Conservation (phyloP, 1,140 invertebrate genomes). For the Magallana angulata region DNA sequence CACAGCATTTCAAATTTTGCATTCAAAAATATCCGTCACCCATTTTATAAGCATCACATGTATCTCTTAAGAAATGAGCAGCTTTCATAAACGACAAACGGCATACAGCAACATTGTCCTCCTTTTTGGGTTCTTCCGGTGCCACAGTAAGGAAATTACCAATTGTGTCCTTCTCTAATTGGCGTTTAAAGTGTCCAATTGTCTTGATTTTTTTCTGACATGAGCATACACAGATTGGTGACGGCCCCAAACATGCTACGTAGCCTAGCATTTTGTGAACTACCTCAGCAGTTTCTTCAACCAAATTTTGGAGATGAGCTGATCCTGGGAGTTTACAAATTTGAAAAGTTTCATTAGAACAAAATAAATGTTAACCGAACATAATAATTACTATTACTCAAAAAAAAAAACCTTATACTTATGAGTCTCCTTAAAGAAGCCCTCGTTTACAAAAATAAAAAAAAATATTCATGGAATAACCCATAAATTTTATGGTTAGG, state of each 20-base stretch:
- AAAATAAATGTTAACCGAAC: neutral
- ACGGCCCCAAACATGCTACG: neutral
- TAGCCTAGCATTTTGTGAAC: neutral
- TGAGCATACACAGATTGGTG: neutral
- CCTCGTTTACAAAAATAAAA: too few relatives aligned
- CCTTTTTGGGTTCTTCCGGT: neutral
- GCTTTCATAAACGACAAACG: slow-evolving; percentile 52
- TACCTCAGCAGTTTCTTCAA: neutral
- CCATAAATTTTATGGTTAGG: neutral
- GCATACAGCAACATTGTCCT: slow-evolving; percentile 49
- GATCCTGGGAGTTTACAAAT: neutral
- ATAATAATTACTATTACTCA: too few relatives aligned
- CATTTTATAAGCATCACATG: slow-evolving; percentile 47
- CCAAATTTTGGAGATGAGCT: neutral
- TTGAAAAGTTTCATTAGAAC: neutral
- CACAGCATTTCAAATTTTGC: slow-evolving; percentile 27
- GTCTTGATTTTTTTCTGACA: slow-evolving; percentile 44
- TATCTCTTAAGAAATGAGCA: slow-evolving; percentile 48
- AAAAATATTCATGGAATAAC: neutral
- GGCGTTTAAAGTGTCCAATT: slow-evolving; percentile 2
- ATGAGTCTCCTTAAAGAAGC: too few relatives aligned
- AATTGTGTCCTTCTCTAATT: slow-evolving; percentile 31
- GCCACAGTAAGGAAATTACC: neutral
- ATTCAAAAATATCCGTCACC: slow-evolving; percentile 44
- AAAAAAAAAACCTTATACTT: too few relatives aligned